phyloP scores from a whole-genome alignment of 2,888 invertebrate genomes.

The Luperina testacea region DNA sequence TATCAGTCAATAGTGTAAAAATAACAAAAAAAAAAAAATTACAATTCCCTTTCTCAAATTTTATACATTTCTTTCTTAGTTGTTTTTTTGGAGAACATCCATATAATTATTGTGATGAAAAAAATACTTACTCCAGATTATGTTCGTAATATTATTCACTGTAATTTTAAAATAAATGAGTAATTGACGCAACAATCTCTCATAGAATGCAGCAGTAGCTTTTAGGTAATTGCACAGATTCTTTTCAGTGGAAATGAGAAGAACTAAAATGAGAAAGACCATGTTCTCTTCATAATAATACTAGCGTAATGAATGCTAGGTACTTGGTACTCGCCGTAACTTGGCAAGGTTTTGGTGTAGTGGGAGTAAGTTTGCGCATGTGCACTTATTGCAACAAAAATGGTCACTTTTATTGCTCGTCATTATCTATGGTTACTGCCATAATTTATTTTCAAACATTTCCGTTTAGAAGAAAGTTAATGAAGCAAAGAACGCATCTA shows the following conservation, averaged over 20 bases:
- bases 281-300: not conserved
- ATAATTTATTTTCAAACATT: no score
- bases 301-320: no score
- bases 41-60: not conserved
- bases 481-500: not conserved
- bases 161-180: not conserved
- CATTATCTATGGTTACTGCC: not conserved
- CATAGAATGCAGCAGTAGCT: not conserved
- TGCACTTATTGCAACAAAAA: not conserved
- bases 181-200: not conserved
- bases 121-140: not conserved
- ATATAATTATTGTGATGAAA: not conserved
- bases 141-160: constrained; percentile 25
- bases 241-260: not conserved
- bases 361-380: not conserved
- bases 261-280: not conserved
- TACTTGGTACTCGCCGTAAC: not conserved
- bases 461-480: not conserved
- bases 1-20: constrained; percentile 39
- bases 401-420: not conserved
- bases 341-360: not conserved
- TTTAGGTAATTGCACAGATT: not conserved
- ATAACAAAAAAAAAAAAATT: not conserved
- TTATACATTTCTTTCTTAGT: not conserved
- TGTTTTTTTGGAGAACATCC: constrained; percentile 18